Conservation (phyloP, 2,113 vertebrate genomes). For the Oostethus manadensis region DNA sequence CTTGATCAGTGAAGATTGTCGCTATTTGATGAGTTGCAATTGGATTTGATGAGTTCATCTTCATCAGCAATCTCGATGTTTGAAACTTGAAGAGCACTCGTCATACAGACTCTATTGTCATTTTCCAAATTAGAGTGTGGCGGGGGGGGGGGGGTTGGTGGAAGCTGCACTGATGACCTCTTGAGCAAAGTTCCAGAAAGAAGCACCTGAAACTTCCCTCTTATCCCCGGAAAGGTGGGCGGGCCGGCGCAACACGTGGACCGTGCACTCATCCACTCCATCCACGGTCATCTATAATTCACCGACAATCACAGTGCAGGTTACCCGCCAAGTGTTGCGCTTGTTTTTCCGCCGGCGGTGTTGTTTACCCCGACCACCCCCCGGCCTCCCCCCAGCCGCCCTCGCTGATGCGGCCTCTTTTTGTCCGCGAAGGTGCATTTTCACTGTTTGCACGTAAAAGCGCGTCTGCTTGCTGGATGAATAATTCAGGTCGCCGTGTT, state of each 20-base stretch:
- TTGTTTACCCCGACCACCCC: conserved; percentile 44
- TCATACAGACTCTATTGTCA: conserved; percentile 69
- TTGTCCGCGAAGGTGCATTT: conserved; percentile 76
- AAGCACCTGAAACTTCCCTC: conserved; percentile 37
- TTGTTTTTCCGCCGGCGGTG: conserved; percentile 38
- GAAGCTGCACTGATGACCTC: background rate
- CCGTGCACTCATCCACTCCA: conserved; percentile 58
- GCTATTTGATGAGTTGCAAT: conserved; percentile 66
- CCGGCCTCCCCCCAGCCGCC: background rate
- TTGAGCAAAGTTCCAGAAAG: background rate
- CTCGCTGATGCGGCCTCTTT: conserved; percentile 47
- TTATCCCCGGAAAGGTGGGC: conserved; percentile 20
- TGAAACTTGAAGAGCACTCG: conserved; percentile 66
- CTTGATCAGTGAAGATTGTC: conserved; percentile 63
- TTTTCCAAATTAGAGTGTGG: conserved; percentile 59
- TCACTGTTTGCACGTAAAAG: conserved; percentile 75
- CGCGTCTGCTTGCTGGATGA: conserved; percentile 73
- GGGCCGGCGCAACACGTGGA: conserved; percentile 40
- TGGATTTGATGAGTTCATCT: conserved; percentile 64
- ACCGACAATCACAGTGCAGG: conserved; percentile 55
- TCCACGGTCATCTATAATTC: conserved; percentile 64
- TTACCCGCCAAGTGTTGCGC: conserved; percentile 45
- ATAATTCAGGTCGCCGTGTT: conserved; percentile 86
- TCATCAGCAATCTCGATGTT: conserved; percentile 72
- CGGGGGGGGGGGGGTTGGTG: conserved; percentile 5